These are phyloP conservation scores for Bursaphelenchus okinawaensis DNA, from an alignment of 2,888 invertebrate genomes.

Conservation along the genomic window DNA sequence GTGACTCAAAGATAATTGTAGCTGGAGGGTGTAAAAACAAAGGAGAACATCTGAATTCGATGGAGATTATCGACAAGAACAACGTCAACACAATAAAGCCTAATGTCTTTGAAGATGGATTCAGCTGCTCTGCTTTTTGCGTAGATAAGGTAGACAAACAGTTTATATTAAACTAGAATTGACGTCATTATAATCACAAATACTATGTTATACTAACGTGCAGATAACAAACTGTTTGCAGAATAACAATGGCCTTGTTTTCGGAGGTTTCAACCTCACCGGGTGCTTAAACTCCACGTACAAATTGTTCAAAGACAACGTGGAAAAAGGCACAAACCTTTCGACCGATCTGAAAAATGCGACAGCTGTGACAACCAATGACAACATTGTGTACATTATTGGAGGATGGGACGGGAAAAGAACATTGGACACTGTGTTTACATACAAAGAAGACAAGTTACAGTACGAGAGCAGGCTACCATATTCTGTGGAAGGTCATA, in stretches of 20 bases:
- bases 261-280: conserved; percentile 25
- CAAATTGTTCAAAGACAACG: not conserved
- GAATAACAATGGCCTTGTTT: conserved; percentile 14
- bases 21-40: conserved; percentile 11
- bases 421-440: conserved; percentile 35
- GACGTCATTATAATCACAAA: no score
- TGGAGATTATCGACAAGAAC: not conserved
- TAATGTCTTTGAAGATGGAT: not conserved
- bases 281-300: conserved; percentile 14
- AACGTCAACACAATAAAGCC: not conserved
- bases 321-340: conserved; percentile 5
- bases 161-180: not conserved
- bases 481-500: conserved; percentile 31
- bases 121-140: conserved; percentile 23
- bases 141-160: conserved; percentile 5
- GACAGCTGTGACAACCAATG: conserved; percentile 17
- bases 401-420: conserved; percentile 51
- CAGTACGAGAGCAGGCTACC: conserved; percentile 17
- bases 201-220: no score
- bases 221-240: conserved; percentile 9
- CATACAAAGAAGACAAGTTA: conserved; percentile 12
- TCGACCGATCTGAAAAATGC: conserved; percentile 30
- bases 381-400: conserved; percentile 30
- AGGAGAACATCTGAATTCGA: conserved; percentile 12
- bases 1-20: not conserved